Percentiles rank a stretch among this genome's conserved stretches.
phyloP scores from a whole-genome alignment of 2,888 invertebrate species.

The Leptinotarsa juncta region DNA sequence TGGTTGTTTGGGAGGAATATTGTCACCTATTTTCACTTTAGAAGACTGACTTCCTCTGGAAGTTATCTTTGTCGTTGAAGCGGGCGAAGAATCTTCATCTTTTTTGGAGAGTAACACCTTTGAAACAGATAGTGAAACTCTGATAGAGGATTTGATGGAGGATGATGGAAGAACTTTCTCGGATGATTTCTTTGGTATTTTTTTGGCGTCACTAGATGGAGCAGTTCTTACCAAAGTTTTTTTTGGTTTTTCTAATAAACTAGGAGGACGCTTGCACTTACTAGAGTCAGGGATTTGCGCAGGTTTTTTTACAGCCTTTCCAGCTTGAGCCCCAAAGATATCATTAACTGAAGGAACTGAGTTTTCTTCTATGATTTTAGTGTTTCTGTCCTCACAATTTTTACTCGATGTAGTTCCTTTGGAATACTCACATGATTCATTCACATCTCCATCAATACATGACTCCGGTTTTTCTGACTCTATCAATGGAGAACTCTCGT shows the following conservation, averaged over 20 bases:
- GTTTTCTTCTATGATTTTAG: too few relatives aligned
- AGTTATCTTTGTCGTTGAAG: not conserved
- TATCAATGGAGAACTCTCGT: not conserved
- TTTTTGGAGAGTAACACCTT: slow-evolving; percentile 1
- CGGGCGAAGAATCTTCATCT: not conserved
- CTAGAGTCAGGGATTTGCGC: not conserved
- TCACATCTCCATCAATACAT: too few relatives aligned
- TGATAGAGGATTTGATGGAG: not conserved
- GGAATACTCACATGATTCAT: too few relatives aligned
- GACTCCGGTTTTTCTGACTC: not conserved
- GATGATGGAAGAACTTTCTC: not conserved
- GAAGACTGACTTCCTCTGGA: not conserved
- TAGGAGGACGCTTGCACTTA: not conserved
- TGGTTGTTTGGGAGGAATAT: not conserved
- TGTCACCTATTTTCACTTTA: not conserved
- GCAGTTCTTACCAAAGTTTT: not conserved
- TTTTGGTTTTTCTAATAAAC: not conserved
- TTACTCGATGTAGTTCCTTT: too few relatives aligned
- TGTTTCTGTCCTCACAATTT: too few relatives aligned
- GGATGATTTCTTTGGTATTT: slow-evolving; percentile 5
- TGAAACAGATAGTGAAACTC: slow-evolving; percentile 8
- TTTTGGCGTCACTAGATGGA: not conserved
- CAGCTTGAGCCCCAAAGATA: not conserved
- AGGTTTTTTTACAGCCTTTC: not conserved
- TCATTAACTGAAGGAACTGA: too few relatives aligned